A percentile compares a stretch with the other conserved stretches of the same genome.
Conservation (phyloP, 2,113 vertebrate species). For the Serilophus lunatus region DNA sequence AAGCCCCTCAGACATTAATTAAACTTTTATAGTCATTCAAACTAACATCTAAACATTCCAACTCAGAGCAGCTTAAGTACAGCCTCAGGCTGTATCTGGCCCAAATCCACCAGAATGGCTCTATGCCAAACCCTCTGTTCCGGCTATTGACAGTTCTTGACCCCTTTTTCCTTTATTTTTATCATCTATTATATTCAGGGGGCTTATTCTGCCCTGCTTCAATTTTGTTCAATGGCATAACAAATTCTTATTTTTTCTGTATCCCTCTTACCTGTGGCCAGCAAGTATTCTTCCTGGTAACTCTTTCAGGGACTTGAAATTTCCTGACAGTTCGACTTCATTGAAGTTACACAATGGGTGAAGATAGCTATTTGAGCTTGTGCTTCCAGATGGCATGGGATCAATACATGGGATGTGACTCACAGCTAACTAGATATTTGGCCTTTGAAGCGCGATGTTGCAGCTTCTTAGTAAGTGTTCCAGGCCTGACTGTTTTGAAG, state of each 20-base stretch:
- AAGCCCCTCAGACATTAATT: conserved; percentile 52
- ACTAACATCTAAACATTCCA: conserved; percentile 51
- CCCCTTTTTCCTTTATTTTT: conserved; percentile 51
- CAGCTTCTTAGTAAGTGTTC: background rate
- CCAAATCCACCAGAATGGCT: conserved; percentile 46
- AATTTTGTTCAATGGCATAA: background rate
- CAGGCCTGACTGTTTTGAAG: background rate
- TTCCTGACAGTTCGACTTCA: background rate
- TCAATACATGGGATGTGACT: conserved; percentile 40
- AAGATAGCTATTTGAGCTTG: background rate
- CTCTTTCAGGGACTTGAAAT: background rate
- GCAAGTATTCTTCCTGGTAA: background rate
- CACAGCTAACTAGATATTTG: background rate
- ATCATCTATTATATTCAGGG: conserved; percentile 40
- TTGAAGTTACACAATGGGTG: background rate
- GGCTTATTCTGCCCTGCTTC: background rate
- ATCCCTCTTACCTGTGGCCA: background rate
- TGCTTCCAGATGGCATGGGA: conserved; percentile 26
- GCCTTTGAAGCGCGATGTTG: background rate
- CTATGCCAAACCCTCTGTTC: conserved; percentile 46
- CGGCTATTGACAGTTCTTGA: conserved; percentile 64
- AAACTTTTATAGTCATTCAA: conserved; percentile 48
- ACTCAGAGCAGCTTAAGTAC: conserved; percentile 31
- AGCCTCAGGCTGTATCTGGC: conserved; percentile 46
- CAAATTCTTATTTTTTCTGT: background rate